Conservation (phyloP, 1,140 invertebrate species). For the Drosophila takahashii region DNA sequence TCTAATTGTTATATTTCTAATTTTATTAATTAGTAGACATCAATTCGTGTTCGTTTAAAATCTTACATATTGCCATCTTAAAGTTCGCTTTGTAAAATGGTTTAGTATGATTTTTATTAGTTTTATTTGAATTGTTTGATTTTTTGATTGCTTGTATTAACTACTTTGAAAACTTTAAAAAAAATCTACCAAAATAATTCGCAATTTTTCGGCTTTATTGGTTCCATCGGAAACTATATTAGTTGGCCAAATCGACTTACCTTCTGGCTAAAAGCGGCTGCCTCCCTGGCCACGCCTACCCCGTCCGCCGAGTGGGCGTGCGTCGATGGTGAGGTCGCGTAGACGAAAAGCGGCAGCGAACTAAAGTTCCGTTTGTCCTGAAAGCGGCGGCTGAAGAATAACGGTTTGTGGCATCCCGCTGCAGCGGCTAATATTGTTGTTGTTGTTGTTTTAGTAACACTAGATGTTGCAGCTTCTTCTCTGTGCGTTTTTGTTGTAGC, state of each 20-base stretch:
- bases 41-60: too few relatives aligned
- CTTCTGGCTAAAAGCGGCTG: conserved; percentile 74
- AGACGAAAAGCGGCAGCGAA: conserved; percentile 77
- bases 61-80: too few relatives aligned
- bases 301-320: conserved; percentile 77
- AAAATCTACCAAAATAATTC: too few relatives aligned
- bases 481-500: conserved; percentile 12
- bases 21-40: too few relatives aligned
- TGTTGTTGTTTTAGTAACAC: conserved; percentile 10
- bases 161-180: too few relatives aligned
- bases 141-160: too few relatives aligned
- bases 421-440: conserved; percentile 52
- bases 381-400: conserved; percentile 78
- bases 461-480: conserved; percentile 6
- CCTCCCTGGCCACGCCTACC: conserved; percentile 76
- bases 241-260: conserved; percentile 43
- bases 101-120: too few relatives aligned
- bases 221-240: too few relatives aligned
- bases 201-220: too few relatives aligned
- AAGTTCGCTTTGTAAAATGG: too few relatives aligned
- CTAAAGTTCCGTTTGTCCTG: conserved; percentile 81
- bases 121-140: too few relatives aligned
- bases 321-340: conserved; percentile 75
- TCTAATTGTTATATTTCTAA: too few relatives aligned
- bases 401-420: conserved; percentile 73